phyloP scores from a whole-genome alignment of 2,113 vertebrate species.

The Charadrius vociferus region DNA sequence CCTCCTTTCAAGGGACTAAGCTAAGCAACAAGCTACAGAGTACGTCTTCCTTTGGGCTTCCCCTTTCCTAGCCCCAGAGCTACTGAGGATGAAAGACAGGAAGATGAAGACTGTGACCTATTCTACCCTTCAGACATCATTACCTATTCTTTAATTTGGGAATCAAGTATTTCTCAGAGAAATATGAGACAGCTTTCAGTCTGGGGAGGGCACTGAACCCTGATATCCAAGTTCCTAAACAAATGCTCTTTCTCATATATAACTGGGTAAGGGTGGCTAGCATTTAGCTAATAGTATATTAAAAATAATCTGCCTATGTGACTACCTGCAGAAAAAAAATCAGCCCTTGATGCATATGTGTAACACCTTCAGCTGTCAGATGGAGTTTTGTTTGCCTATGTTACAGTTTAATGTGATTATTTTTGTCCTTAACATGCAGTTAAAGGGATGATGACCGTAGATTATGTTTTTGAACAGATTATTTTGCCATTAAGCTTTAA shows the following conservation, averaged over 20 bases:
- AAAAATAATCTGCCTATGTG: not conserved
- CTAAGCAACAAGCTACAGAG: not conserved
- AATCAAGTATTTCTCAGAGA: not conserved
- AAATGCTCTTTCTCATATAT: not conserved
- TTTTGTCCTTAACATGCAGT: not conserved
- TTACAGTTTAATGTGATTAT: not conserved
- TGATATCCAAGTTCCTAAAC: not conserved
- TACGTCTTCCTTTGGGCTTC: not conserved
- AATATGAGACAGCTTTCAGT: not conserved
- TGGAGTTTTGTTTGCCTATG: not conserved
- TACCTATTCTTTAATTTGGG: not conserved
- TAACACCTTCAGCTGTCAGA: not conserved
- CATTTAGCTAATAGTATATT: not conserved
- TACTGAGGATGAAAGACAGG: not conserved
- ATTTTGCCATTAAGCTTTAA: not conserved
- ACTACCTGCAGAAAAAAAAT: not conserved
- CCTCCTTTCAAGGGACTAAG: not conserved
- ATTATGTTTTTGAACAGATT: not conserved
- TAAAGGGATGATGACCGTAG: not conserved
- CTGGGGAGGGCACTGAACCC: not conserved
- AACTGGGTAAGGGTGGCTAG: not conserved
- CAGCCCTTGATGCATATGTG: not conserved
- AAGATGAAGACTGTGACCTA: not conserved
- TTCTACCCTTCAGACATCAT: not conserved
- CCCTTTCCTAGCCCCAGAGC: not conserved